A percentile compares a stretch with the other conserved stretches of the same genome.
Conservation (phyloP, 2,113 vertebrate species). For the Melanotaenia duboulayi region DNA sequence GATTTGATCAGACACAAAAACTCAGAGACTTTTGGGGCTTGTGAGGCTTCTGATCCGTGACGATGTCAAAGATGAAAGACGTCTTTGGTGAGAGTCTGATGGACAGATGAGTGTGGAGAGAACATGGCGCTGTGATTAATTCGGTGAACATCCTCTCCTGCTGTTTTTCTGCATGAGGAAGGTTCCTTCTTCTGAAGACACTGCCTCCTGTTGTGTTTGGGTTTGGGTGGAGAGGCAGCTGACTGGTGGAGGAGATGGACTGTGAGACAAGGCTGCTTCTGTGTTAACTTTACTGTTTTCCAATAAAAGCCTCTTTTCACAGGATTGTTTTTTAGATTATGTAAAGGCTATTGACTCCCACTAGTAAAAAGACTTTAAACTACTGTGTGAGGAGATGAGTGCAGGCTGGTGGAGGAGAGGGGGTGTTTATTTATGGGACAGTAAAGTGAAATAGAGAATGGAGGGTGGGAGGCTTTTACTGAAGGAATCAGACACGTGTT, state of each 20-base stretch:
- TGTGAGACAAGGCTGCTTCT: slow-evolving; percentile 9
- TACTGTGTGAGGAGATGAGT: background rate
- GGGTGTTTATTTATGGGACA: slow-evolving; percentile 6
- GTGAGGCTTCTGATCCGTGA: background rate
- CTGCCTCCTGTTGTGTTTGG: no score
- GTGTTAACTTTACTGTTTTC: slow-evolving; percentile 35
- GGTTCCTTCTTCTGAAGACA: no score
- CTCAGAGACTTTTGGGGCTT: background rate
- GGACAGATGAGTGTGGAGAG: no score
- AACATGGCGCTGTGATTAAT: no score
- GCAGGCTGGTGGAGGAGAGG: background rate
- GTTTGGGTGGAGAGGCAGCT: slow-evolving; percentile 5
- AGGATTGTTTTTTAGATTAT: slow-evolving; percentile 8
- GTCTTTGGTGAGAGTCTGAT: background rate
- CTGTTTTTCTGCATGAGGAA: background rate
- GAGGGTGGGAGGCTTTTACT: background rate
- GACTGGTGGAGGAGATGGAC: no score
- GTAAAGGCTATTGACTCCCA: slow-evolving; percentile 35
- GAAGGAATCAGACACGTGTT: slow-evolving; percentile 17
- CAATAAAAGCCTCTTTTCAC: slow-evolving; percentile 27
- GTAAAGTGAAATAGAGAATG: slow-evolving; percentile 4
- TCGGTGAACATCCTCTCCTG: slow-evolving; percentile 2
- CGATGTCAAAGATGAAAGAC: background rate
- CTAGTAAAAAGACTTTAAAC: slow-evolving; percentile 16
- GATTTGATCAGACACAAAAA: background rate